Conservation (phyloP, 2,797 vertebrate genomes). For the Sebastes cheni region DNA sequence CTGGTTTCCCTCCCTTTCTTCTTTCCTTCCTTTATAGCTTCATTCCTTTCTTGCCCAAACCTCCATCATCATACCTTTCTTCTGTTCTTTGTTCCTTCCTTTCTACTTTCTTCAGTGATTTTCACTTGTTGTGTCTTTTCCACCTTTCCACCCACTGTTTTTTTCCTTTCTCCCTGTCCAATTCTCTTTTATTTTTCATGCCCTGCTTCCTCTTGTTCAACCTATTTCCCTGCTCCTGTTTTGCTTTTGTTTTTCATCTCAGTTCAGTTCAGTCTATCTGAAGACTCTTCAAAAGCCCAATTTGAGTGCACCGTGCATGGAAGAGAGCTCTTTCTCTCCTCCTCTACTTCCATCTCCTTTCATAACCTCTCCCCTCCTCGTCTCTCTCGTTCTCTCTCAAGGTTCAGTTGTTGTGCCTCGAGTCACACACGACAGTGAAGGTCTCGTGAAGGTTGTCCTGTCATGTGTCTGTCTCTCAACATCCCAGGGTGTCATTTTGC, state of each 20-base stretch:
- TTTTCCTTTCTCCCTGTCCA: neutral
- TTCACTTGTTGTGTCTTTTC: neutral
- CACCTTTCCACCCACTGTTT: neutral
- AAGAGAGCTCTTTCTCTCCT: neutral
- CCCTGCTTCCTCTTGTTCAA: neutral
- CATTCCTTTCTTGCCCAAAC: neutral
- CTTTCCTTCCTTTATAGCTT: neutral
- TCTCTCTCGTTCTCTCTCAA: neutral
- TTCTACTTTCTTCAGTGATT: neutral
- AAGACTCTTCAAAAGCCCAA: slow-evolving; percentile 23
- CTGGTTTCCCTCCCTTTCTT: neutral
- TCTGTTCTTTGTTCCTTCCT: neutral
- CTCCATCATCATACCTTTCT: neutral
- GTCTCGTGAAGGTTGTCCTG: slow-evolving; percentile 35
- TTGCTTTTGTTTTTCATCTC: slow-evolving; percentile 40
- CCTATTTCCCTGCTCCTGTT: neutral
- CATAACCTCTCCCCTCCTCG: neutral
- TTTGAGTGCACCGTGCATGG: neutral
- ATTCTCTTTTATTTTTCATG: neutral
- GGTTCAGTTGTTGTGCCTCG: neutral
- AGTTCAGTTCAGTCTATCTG: slow-evolving; percentile 13
- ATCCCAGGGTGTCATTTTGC: slow-evolving; percentile 17
- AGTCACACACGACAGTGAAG: slow-evolving; percentile 24
- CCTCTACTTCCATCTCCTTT: slow-evolving; percentile 12
- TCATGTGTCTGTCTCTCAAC: slow-evolving; percentile 26